These are phyloP conservation scores for Biston stratarius DNA, from an alignment of 2,888 invertebrate species.

Conservation along the genomic window DNA sequence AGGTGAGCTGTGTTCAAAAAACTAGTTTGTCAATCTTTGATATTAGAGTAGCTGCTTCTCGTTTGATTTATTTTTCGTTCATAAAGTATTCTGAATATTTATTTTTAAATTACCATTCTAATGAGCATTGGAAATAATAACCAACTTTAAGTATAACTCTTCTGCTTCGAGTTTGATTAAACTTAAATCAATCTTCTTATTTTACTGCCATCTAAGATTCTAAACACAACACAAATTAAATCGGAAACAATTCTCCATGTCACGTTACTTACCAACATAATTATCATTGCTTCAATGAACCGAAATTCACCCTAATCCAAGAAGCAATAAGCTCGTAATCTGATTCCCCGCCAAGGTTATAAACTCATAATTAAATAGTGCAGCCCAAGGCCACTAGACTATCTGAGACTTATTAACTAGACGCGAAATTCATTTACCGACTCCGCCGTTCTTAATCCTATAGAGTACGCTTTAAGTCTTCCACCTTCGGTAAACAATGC, in stretches of 20 bases:
- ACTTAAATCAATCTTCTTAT: not conserved
- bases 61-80: no score
- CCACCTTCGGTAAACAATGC: slow-evolving; percentile 52
- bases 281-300: slow-evolving; percentile 5
- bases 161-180: not conserved
- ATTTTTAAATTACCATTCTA: no score
- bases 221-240: not conserved
- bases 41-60: no score
- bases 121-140: not conserved
- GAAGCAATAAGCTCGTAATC: slow-evolving; percentile 18
- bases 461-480: slow-evolving; percentile 50
- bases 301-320: not conserved
- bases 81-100: no score
- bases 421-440: slow-evolving; percentile 52
- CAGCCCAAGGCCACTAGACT: slow-evolving; percentile 17
- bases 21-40: no score
- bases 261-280: not conserved
- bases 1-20: no score
- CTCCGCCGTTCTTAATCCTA: slow-evolving; percentile 43
- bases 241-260: not conserved
- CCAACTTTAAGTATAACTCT: not conserved
- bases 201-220: not conserved
- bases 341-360: slow-evolving; percentile 11
- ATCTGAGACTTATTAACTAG: slow-evolving; percentile 39
- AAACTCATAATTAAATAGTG: slow-evolving; percentile 27